Base-by-base conservation (phyloP, 1,140 invertebrate species). In the Achatina immaculata region DNA sequence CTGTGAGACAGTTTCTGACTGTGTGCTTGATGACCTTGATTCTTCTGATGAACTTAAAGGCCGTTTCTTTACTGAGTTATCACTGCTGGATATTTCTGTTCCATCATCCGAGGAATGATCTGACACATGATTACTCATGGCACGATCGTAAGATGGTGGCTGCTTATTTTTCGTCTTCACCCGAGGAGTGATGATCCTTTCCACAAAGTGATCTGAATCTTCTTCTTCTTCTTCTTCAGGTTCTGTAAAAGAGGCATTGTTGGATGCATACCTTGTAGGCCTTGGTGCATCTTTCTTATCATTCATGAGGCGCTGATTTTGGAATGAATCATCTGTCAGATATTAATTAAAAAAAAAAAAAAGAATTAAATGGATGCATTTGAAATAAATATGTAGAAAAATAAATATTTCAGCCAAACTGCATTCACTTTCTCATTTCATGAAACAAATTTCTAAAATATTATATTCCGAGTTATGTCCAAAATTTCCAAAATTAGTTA, bases 21-120 rank as follows among this genome's bases (percentile, higher is more conserved):
- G 43, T 66, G 68, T 75, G 38, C 7, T 24, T 42, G 68, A 24
- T 69, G 68, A 40, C 68, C 36, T 42, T 40, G 68, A 69, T 28
- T 28, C 42, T 42, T 77, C 74, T 42, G 14, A 28, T 78, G 76
- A 78, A 68, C 62, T 68, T n/a, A 40, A 4, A 42, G 65, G 43
- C 62, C 40, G 43, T 48, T 80, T 80, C 34, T 31, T 72, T 14
- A 58, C 34, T 34, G 76, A 45, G 36, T 19, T 51, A 24, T 78
- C 31, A 21, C 45, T 51, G n/a, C 51, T 34, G 3, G 78, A 62
- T 28, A 78, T 68, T 45, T 85, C 77, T 42, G 80, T 75, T 48
- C 78, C 81, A 24, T 80, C 82, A 34, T 81, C 80, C 19, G 69
- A 74, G 31, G 78, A 73, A 34, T 68, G 69, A 19, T 85, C 81